phyloP scores from a whole-genome alignment of 2,797 vertebrate genomes.

The Synaphobranchus kaupii region DNA sequence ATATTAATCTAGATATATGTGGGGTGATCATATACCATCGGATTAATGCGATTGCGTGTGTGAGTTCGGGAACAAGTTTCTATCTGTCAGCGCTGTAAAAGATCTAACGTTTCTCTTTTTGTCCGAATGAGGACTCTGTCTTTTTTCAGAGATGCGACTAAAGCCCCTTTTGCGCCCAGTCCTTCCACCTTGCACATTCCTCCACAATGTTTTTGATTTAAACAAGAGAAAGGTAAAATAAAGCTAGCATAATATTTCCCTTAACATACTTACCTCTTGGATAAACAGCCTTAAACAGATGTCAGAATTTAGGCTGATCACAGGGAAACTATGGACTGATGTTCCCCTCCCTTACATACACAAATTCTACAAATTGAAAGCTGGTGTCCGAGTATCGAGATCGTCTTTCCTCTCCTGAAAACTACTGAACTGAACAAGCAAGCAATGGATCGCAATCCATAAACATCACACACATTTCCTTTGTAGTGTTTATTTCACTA shows the following conservation, averaged over 20 bases:
- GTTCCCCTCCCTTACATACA: constrained; percentile 49
- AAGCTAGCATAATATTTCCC: constrained; percentile 78
- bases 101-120: constrained; percentile 22
- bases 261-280: constrained; percentile 68
- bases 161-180: neutral
- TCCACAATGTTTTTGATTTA: constrained; percentile 64
- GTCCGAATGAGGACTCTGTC: neutral
- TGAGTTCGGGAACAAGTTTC: neutral
- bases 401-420: neutral
- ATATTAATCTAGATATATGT: neutral
- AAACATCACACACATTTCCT: neutral
- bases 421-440: constrained; percentile 15
- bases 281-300: constrained; percentile 78
- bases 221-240: constrained; percentile 72
- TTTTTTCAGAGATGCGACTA: neutral
- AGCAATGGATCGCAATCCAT: neutral
- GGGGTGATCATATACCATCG: neutral
- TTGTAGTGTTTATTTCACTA: neutral
- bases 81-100: neutral
- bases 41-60: neutral
- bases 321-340: constrained; percentile 35
- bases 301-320: constrained; percentile 58
- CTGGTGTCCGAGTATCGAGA: constrained; percentile 32
- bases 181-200: neutral
- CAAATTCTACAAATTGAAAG: constrained; percentile 60